Evolutionary conservation across 64 coral and sea anemone species (phyloP).

Genomic region (Montipora capricornis): DNA sequence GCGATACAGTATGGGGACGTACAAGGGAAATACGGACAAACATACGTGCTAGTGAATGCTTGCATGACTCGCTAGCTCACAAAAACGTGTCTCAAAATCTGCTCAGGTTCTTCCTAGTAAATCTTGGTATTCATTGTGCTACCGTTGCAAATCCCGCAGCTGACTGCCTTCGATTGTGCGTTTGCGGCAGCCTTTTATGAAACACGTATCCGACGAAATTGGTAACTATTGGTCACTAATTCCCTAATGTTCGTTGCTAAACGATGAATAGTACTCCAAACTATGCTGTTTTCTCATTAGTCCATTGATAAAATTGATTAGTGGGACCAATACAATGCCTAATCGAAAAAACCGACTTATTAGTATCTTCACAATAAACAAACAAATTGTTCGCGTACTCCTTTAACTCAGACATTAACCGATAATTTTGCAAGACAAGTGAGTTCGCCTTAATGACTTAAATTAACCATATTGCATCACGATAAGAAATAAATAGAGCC

Average conservation of each 20-base stretch:
- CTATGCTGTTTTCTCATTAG: slow-evolving; percentile 72
- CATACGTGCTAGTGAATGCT: slow-evolving; percentile 36
- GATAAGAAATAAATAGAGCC: slow-evolving; percentile 76
- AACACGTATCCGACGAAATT: slow-evolving; percentile 39
- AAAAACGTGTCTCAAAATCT: not conserved
- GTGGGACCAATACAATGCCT: slow-evolving; percentile 50
- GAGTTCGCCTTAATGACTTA: slow-evolving; percentile 62
- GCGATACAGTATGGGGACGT: slow-evolving; percentile 68
- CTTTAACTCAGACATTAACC: slow-evolving; percentile 77
- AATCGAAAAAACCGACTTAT: slow-evolving; percentile 70
- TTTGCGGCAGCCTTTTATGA: slow-evolving; percentile 69
- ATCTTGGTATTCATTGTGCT: not conserved
- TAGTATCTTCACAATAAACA: slow-evolving; percentile 84
- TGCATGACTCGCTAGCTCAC: slow-evolving; percentile 24
- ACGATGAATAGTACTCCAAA: slow-evolving; percentile 60
- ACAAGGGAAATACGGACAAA: slow-evolving; percentile 64
- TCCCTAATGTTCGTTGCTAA: slow-evolving; percentile 78
- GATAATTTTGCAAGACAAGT: slow-evolving; percentile 59
- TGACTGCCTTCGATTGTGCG: slow-evolving; percentile 2
- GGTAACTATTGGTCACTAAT: slow-evolving; percentile 59
- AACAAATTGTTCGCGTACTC: slow-evolving; percentile 69
- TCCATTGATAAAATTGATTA: slow-evolving; percentile 78
- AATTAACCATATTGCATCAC: slow-evolving; percentile 66
- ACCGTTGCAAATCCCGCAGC: not conserved
- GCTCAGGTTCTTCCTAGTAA: not conserved